Conservation (phyloP, 2,888 invertebrate genomes). For the Malthinus flaveolus region DNA sequence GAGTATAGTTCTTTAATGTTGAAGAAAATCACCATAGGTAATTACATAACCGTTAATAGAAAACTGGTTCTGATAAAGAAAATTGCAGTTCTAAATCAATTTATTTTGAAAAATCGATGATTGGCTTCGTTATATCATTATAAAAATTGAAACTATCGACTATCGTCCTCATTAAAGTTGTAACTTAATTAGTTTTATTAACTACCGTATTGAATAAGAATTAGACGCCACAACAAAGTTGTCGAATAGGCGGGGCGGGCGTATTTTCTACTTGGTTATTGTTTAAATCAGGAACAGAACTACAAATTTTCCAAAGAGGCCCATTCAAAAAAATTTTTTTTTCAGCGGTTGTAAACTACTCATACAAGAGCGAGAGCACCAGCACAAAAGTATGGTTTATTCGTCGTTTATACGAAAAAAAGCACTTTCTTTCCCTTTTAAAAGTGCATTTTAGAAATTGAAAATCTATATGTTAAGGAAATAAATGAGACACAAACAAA, state of each 20-base stretch:
- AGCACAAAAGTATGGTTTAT: too few relatives aligned
- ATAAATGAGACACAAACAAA: slow-evolving; percentile 15
- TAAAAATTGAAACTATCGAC: slow-evolving; percentile 9
- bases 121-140: slow-evolving; percentile 4
- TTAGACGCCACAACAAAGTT: background rate
- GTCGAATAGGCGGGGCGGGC: background rate
- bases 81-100: slow-evolving; percentile 8
- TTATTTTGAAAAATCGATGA: slow-evolving; percentile 4
- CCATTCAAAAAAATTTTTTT: too few relatives aligned
- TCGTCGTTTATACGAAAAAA: background rate
- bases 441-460: background rate
- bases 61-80: slow-evolving; percentile 11
- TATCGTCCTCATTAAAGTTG: slow-evolving; percentile 8
- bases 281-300: too few relatives aligned
- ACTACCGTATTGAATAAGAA: background rate
- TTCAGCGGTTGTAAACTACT: too few relatives aligned
- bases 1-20: background rate
- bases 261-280: background rate
- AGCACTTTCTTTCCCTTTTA: background rate
- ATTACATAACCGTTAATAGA: slow-evolving; percentile 10
- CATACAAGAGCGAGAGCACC: too few relatives aligned
- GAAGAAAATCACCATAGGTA: slow-evolving; percentile 7
- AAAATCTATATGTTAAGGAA: background rate
- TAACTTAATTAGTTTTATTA: slow-evolving; percentile 5
- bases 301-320: too few relatives aligned